phyloP scores from a whole-genome alignment of 2,113 vertebrate genomes.

The Marcusenius ussheri region DNA sequence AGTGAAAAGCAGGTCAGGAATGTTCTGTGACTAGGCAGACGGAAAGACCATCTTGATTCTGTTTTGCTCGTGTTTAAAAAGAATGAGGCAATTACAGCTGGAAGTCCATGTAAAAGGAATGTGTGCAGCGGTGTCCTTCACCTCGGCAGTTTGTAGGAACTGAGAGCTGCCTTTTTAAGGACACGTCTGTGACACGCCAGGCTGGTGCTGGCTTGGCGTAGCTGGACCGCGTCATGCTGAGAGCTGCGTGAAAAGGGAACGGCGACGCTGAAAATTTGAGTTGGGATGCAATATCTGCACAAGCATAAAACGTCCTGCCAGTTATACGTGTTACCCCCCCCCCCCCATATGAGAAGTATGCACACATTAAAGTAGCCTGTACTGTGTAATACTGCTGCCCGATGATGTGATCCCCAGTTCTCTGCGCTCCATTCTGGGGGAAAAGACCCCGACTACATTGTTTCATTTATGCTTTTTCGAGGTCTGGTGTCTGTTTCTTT shows the following conservation, averaged over 20 bases:
- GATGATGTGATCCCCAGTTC: background rate
- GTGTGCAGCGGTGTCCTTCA: background rate
- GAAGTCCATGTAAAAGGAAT: background rate
- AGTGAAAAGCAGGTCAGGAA: slow-evolving; percentile 12
- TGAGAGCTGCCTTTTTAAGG: background rate
- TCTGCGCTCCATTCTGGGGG: background rate
- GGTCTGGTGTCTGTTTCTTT: background rate
- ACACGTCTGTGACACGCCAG: background rate
- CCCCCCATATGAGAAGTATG: background rate
- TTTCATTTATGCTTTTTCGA: background rate
- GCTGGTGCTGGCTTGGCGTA: background rate
- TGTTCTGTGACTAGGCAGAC: slow-evolving; percentile 1
- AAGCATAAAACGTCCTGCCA: background rate
- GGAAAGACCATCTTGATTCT: background rate
- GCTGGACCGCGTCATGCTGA: background rate
- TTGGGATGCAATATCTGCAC: background rate
- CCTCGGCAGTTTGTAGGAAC: background rate
- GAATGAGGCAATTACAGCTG: background rate
- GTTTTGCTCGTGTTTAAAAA: background rate
- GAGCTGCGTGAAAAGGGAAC: background rate
- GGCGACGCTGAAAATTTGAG: background rate
- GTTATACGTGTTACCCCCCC: background rate
- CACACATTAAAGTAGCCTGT: background rate
- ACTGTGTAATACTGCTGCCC: background rate
- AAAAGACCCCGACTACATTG: background rate